Conservation (phyloP, 2,113 vertebrate genomes). For the Halcyon malimbica region DNA sequence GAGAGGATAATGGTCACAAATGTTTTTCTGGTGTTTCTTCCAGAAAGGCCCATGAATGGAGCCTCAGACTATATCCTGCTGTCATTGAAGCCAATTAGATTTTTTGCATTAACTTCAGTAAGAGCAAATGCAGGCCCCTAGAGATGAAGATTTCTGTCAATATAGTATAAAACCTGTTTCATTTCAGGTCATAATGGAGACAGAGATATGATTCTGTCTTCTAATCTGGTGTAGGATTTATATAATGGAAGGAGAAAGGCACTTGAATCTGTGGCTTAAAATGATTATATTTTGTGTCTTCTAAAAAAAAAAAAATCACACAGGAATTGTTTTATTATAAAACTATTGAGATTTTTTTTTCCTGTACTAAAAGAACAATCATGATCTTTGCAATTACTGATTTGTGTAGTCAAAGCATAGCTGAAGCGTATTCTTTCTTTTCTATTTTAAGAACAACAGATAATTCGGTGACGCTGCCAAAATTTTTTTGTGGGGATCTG, state of each 20-base stretch:
- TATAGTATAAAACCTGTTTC: slow-evolving; percentile 39
- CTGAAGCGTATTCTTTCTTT: background rate
- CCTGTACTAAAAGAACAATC: slow-evolving; percentile 26
- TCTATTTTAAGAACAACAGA: background rate
- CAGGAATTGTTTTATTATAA: background rate
- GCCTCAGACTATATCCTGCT: slow-evolving; percentile 7
- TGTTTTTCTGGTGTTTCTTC: background rate
- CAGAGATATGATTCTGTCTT: slow-evolving; percentile 12
- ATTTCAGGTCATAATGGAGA: slow-evolving; percentile 39
- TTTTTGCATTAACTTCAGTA: slow-evolving; percentile 56
- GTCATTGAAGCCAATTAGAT: slow-evolving; percentile 48
- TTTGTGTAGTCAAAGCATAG: background rate
- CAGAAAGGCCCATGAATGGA: background rate
- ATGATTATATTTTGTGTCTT: slow-evolving; percentile 24
- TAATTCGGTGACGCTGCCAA: background rate
- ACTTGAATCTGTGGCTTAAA: slow-evolving; percentile 32
- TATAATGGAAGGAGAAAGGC: slow-evolving; percentile 41
- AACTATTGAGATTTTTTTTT: slow-evolving; percentile 4
- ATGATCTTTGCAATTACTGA: slow-evolving; percentile 25
- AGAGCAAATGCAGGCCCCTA: slow-evolving; percentile 50
- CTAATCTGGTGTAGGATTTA: slow-evolving; percentile 41
- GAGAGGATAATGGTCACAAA: background rate
- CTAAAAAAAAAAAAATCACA: background rate
- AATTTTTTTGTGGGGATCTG: background rate
- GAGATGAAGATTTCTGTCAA: slow-evolving; percentile 61